Evolutionary conservation across 2,888 invertebrate genomes (phyloP).

Genomic region (Drosophila rellima): DNA sequence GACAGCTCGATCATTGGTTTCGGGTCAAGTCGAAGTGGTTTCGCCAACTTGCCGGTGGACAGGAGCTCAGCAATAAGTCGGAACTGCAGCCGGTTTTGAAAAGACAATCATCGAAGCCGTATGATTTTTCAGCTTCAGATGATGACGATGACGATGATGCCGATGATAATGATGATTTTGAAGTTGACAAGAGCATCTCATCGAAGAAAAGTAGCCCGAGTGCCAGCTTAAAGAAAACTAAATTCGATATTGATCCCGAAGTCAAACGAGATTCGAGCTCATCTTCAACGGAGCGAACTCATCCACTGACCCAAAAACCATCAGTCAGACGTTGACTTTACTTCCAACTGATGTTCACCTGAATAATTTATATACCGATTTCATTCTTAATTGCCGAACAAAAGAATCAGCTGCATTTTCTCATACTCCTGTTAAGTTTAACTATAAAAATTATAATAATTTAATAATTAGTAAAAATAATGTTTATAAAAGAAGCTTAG

Average conservation of each 20-base stretch:
- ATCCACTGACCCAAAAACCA: background rate
- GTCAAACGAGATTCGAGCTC: background rate
- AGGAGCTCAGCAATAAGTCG: slow-evolving; percentile 5
- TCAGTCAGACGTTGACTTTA: slow-evolving; percentile 3
- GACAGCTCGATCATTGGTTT: slow-evolving; percentile 28
- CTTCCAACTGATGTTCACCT: background rate
- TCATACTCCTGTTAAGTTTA: background rate
- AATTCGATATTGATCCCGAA: background rate
- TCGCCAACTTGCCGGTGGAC: slow-evolving; percentile 36
- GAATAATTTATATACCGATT: no score
- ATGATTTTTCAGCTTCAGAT: no score
- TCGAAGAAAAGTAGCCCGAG: background rate
- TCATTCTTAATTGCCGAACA: no score
- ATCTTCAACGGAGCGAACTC: background rate
- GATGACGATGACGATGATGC: background rate
- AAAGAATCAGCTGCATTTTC: no score
- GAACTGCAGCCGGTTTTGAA: background rate
- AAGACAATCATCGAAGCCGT: background rate
- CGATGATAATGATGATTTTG: background rate
- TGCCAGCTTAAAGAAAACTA: background rate
- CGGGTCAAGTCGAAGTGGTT: slow-evolving; percentile 40
- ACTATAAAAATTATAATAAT: background rate
- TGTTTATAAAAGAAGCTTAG: no score
- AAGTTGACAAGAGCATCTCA: background rate
- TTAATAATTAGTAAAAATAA: no score